Evolutionary conservation across 2,888 invertebrate genomes (phyloP), one percentile per base, ranked within the genome.

Genomic region (Carcina quercana): DNA sequence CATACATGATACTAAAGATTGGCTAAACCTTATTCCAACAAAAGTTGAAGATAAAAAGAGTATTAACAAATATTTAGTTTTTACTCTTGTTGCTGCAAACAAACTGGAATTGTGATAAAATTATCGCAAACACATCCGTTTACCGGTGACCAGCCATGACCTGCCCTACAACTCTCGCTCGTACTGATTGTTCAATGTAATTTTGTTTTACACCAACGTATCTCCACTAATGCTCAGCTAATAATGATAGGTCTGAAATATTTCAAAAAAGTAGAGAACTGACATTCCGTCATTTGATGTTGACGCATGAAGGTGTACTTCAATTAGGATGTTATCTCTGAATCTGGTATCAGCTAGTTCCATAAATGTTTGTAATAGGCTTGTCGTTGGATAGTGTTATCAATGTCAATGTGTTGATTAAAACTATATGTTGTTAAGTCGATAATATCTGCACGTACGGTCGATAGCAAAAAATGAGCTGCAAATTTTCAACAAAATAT

Each of bases 71-170:
- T n/a, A n/a, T n/a, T n/a, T n/a, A n/a, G n/a, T n/a, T n/a, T n/a
- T n/a, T n/a, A n/a, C n/a, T n/a, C n/a, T n/a, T n/a, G n/a, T n/a
- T 52, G 40, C 37, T 29, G 46, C 47, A 52, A 49, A 53, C 50
- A 59, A 42, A 47, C 53, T 53, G 50, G 50, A 60, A 53, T 50
- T 37, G 37, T 59, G 73, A 78, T 76, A 76, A 66, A 68, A 62
- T 62, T 73, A 78, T 79, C 78, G 55, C 51, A 40, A 46, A 68
- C 64, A 69, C 73, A 76, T 82, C 79, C 80, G 78, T 71, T 73
- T 66, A 48, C 66, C 65, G 65, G 72, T 69, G 68, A 69, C 55
- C 69, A 75, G 69, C 78, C 80, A 71, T 79, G 79, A 82, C 80
- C 80, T 80, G 73, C 78, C 80, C 74, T 75, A 78, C 70, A 67